Evolutionary conservation across 2,797 vertebrate species (phyloP), one percentile per base, ranked within the genome.

Genomic region (Enteromius treurensis): DNA sequence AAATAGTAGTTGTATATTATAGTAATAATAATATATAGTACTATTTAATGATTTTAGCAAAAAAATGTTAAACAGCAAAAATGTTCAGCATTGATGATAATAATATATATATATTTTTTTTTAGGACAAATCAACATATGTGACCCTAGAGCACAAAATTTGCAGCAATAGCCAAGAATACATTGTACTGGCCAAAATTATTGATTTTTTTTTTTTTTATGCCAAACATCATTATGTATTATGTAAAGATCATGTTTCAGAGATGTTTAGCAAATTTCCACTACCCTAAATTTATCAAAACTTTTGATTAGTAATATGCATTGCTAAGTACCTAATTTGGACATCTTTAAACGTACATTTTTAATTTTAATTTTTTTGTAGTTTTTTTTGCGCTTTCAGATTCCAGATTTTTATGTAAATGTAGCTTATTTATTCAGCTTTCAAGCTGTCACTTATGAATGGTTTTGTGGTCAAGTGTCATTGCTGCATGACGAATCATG

Each of bases 41-140:
- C 7, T 49, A 4, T 32, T 19, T 71, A 1, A 6, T 32, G 9
- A 23, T 49, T 21, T 51, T 14, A 1, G 19, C 23, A 19, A 32
- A 71, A n/a, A 47, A 29, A 71, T 47, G 26, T 29, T 70, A 70
- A 47, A 42, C 67, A 45, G 21, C 19, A 68, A n/a, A 67, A 68
- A 21, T 9, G 4, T 40, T 68, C 21, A 69, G 42, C 19, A 42
- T 6, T 23, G 10, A 69, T 14, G 34, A 19, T 34, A 17, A 47
- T 49, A 49, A 49, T 49, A 67, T 8, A 37, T 10, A 3, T 37
- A 64, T 5, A 1, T 5, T 1, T 37, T 37, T 67, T 9, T 68
- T 37, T 10, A 42, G 37, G 1, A 69, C 40, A 2, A 69, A 42
- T 23, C 37, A 8, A 23, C n/a, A 70, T 51, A 7, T 51, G 49